Base-by-base conservation (phyloP, 2,888 invertebrate species). In the Rapana venosa region DNA sequence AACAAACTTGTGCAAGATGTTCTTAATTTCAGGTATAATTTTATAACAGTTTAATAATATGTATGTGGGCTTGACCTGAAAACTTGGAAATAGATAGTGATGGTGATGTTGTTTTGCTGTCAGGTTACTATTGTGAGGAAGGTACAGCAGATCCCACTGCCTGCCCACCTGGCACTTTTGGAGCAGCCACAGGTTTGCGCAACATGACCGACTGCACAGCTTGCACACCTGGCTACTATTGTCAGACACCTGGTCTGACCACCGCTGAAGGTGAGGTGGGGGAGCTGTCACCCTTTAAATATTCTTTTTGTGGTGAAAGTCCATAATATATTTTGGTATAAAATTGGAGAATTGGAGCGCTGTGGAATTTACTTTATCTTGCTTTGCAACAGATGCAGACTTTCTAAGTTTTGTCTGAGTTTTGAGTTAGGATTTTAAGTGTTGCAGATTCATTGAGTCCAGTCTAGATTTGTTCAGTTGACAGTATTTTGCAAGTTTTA, bases 161-260 rank as follows among this genome's bases (percentile, higher is more conserved):
- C 17, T 96, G 96, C 89, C 94, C 94, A 13, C 92, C 95, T 4
- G 95, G 95, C 32, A 95, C 95, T 5, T 96, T 93, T 88, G 95
- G 95, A 6, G 93, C 94, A 0, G 90, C 93, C 0, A 89, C 90
- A 17, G 94, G 95, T n/a, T 93, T 95, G 30, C 92, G 87, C n/a
- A 93, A 94, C 85, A 91, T 91, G 47, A 91, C 93, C 0, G 92
- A 94, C 74, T 96, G 96, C 92, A 95, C 95, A 0, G 91, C 90
- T 0, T 96, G 96, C 91, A 93, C 92, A 1, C 93, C 93, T 32
- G 94, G 95, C 30, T 92, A 90, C 77, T 95, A 94, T 92, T 95
- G 95, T 85, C 92, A 93, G 90, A 93, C 93, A n/a, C 93, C 93
- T 0, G 94, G 94, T 30, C 92, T 94, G 4, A 90, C 91, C 0